phyloP scores from a whole-genome alignment of 2,888 invertebrate species.

The Arrhopalites spinosus region DNA sequence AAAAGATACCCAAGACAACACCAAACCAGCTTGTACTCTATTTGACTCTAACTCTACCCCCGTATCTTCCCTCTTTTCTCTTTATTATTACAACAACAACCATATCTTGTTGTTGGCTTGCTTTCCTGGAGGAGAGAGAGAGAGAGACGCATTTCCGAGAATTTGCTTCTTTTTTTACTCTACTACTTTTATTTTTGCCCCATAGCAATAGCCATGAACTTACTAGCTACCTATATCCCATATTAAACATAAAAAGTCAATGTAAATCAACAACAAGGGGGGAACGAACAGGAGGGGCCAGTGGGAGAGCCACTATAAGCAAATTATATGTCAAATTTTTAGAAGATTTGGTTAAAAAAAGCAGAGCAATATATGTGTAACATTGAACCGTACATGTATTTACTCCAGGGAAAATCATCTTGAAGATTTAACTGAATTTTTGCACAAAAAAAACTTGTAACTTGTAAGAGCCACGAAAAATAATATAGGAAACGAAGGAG shows the following conservation, averaged over 20 bases:
- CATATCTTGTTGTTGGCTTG: no score
- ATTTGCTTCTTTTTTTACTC: neutral
- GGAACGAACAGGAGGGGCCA: neutral
- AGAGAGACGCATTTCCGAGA: conserved; percentile 5
- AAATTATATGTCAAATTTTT: conserved; percentile 9
- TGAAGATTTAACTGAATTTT: no score
- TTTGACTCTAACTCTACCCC: neutral
- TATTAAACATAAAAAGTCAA: neutral
- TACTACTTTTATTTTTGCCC: conserved; percentile 16
- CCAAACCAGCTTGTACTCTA: neutral
- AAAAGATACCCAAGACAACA: neutral
- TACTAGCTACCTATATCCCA: neutral
- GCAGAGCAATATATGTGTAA: no score
- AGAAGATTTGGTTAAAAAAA: no score
- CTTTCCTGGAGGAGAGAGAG: no score
- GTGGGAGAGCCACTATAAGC: neutral
- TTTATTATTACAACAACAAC: neutral
- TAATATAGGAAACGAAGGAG: no score
- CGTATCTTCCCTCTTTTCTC: neutral
- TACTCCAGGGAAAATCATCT: no score
- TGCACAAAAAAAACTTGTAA: no score
- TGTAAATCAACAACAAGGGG: neutral
- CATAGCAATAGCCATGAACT: conserved; percentile 7
- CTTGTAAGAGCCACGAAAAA: no score
- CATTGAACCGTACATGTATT: no score